These are phyloP conservation scores for Teinopalpus imperialis DNA, from an alignment of 2,888 invertebrate genomes.

Conservation along the genomic window DNA sequence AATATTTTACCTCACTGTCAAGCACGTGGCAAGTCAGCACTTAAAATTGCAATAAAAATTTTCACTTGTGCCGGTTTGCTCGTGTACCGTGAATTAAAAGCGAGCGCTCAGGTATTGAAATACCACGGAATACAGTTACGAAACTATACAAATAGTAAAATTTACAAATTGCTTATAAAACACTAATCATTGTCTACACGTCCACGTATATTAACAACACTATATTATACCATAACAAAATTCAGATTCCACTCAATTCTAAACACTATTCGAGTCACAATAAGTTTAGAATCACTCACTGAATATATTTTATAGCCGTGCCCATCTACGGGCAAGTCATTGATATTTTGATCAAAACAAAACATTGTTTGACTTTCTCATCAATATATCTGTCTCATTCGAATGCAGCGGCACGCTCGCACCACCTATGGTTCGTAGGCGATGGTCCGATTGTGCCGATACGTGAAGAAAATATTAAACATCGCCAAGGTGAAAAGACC, in stretches of 20 bases:
- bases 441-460: slow-evolving; percentile 37
- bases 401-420: slow-evolving; percentile 27
- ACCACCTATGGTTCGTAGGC: slow-evolving; percentile 37
- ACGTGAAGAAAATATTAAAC: slow-evolving; percentile 35
- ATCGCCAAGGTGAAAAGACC: slow-evolving; percentile 10
- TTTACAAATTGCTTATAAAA: too few relatives aligned
- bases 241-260: slow-evolving; percentile 6
- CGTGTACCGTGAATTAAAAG: too few relatives aligned
- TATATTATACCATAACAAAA: too few relatives aligned
- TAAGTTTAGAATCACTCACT: slow-evolving; percentile 8
- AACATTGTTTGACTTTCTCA: slow-evolving; percentile 34
- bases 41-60: too few relatives aligned
- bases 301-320: slow-evolving; percentile 20
- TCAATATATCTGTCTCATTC: slow-evolving; percentile 28
- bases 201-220: too few relatives aligned
- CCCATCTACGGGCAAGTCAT: slow-evolving; percentile 29
- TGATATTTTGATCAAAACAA: slow-evolving; percentile 38
- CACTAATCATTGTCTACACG: too few relatives aligned
- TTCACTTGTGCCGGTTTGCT: too few relatives aligned
- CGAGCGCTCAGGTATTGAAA: too few relatives aligned
- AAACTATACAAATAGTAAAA: too few relatives aligned
- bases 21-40: too few relatives aligned
- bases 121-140: too few relatives aligned
- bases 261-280: slow-evolving; percentile 16
- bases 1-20: too few relatives aligned